phyloP scores from a whole-genome alignment of 2,113 vertebrate genomes.

The Tachysurus fulvidraco region DNA sequence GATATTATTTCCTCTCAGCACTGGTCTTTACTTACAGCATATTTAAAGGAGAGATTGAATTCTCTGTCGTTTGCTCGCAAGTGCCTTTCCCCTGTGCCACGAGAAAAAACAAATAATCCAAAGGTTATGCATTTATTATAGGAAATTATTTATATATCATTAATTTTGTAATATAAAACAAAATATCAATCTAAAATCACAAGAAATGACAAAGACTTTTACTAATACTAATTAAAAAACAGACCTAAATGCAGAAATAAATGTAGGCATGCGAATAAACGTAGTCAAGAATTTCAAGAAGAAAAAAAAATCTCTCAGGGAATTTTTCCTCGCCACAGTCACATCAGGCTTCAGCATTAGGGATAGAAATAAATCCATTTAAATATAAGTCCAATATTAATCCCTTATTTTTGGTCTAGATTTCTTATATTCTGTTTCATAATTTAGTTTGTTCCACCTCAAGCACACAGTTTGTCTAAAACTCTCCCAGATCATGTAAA shows the following conservation, averaged over 20 bases:
- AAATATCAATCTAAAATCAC: neutral
- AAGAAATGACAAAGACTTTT: neutral
- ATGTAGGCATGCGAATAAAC: neutral
- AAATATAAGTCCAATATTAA: no score
- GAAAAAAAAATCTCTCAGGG: no score
- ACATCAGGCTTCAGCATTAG: no score
- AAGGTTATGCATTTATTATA: no score
- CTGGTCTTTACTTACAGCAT: constrained; percentile 79
- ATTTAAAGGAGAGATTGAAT: constrained; percentile 80
- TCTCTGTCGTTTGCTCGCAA: constrained; percentile 85
- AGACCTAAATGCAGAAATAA: neutral
- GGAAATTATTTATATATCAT: no score
- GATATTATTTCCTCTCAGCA: neutral
- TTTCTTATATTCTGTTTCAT: no score
- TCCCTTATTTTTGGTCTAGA: no score
- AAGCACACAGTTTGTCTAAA: neutral
- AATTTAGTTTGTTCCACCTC: neutral
- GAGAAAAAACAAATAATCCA: neutral
- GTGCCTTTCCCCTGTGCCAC: constrained; percentile 74
- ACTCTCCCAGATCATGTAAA: neutral
- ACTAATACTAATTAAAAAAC: no score
- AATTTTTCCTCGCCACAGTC: no score
- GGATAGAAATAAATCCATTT: no score
- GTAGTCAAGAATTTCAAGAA: neutral
- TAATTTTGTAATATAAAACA: neutral